A percentile compares a stretch with the other conserved stretches of the same genome.
Evolutionary conservation across 1,140 invertebrate species (phyloP).

Genomic region (Dendroctonus ponderosae): DNA sequence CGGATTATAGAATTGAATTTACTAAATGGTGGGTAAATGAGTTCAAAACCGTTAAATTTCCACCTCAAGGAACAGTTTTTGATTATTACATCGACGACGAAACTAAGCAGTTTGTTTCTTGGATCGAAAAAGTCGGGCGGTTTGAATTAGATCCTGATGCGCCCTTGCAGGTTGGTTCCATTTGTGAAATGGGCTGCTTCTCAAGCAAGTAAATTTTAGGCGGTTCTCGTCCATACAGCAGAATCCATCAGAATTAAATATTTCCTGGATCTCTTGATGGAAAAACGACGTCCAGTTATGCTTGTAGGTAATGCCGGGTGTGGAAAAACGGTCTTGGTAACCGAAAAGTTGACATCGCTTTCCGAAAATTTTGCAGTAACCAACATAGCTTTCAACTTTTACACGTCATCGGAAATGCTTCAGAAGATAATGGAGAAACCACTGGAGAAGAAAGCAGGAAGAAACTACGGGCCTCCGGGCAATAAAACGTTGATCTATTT

Average conservation of each 20-base stretch:
- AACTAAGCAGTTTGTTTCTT: slow-evolving; percentile 84
- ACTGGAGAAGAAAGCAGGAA: slow-evolving; percentile 94
- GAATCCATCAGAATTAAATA: slow-evolving; percentile 88
- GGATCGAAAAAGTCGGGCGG: slow-evolving; percentile 83
- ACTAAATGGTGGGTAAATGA: slow-evolving; percentile 97
- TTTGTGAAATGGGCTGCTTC: slow-evolving; percentile 1
- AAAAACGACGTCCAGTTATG: slow-evolving; percentile 87
- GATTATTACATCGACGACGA: slow-evolving; percentile 92
- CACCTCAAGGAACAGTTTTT: slow-evolving; percentile 86
- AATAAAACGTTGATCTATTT: slow-evolving; percentile 95
- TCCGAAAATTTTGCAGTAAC: slow-evolving; percentile 85
- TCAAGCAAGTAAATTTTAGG: slow-evolving; percentile 54
- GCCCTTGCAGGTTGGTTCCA: slow-evolving; percentile 72
- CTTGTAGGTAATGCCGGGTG: slow-evolving; percentile 88
- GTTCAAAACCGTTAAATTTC: slow-evolving; percentile 94
- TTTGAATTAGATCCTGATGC: slow-evolving; percentile 91
- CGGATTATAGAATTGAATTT: slow-evolving; percentile 80
- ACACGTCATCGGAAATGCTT: slow-evolving; percentile 94
- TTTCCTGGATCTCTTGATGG: slow-evolving; percentile 88
- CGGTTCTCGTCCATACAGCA: slow-evolving; percentile 87
- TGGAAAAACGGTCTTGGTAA: slow-evolving; percentile 86
- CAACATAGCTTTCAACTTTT: slow-evolving; percentile 96
- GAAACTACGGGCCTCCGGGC: slow-evolving; percentile 93
- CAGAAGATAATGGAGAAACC: slow-evolving; percentile 93
- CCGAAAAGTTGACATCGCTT: slow-evolving; percentile 79